Conservation (phyloP, 1,140 invertebrate genomes). For the Nylanderia fulva region DNA sequence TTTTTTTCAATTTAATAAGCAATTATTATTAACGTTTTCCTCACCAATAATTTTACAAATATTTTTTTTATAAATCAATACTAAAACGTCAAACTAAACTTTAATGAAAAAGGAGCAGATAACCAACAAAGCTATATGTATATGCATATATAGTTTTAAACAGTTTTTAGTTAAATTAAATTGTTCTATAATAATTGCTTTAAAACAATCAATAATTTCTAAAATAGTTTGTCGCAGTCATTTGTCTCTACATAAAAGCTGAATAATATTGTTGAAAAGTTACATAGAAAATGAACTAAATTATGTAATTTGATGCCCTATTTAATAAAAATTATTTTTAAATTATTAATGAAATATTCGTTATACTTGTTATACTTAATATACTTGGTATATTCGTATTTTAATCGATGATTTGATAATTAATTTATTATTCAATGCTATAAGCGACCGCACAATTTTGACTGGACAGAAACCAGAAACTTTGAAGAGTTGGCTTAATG, state of each 20-base stretch:
- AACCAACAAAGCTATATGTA: background rate
- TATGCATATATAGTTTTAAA: too few species aligned
- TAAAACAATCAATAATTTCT: background rate
- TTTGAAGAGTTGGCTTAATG: constrained; percentile 72
- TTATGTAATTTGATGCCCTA: constrained; percentile 16
- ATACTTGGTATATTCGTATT: too few species aligned
- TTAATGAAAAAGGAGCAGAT: background rate
- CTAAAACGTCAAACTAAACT: background rate
- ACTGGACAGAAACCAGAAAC: constrained; percentile 73
- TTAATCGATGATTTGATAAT: constrained; percentile 67
- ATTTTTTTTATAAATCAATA: background rate
- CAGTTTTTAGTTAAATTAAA: background rate
- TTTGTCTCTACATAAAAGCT: background rate
- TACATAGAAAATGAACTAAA: background rate
- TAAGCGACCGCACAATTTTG: constrained; percentile 68
- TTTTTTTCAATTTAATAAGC: background rate
- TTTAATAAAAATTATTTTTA: constrained; percentile 11
- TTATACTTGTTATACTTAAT: constrained; percentile 5
- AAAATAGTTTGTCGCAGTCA: background rate
- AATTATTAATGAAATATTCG: constrained; percentile 50
- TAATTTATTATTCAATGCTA: constrained; percentile 75
- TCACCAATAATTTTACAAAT: background rate
- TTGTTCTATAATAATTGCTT: constrained; percentile 2
- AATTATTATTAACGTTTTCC: background rate
- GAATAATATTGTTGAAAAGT: background rate